Base-by-base conservation (phyloP, 2,797 vertebrate genomes). In the Phoeniculus purpureus region DNA sequence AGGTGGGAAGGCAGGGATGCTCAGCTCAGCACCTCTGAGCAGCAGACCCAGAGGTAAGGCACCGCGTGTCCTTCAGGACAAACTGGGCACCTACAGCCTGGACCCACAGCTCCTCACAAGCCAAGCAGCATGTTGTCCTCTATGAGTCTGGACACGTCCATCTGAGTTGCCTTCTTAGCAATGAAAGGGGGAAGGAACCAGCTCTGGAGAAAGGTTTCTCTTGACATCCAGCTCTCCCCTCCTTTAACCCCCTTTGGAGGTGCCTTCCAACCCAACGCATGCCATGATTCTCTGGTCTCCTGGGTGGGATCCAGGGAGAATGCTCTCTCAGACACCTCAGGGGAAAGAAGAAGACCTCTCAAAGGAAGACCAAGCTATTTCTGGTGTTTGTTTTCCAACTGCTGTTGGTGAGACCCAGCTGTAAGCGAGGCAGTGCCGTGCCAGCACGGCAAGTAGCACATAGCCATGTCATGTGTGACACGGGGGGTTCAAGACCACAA, bases 81-180 rank as follows among this genome's bases (percentile, higher is more conserved):
- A 14, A 2, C 59, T 7, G 26, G 51, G 47, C 4, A n/a, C n/a
- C 45, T 15, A 2, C 0, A 43, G 55, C 31, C 8, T 31, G 58
- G 21, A 77, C 12, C 31, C 60, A 18, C 48, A 6, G 45, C 32
- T 15, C 27, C 70, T 22, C 45, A 4, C 31, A 9, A 3, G 48
- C 34, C 0, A 2, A 59, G 47, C 7, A 45, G 37, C 0, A 23
- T 18, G 37, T 2, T 4, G 25, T 2, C 34, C 12, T 34, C 37
- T 37, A 37, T 37, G 37, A 37, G 8, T 12, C 62, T 27, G 20
- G 68, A 47, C n/a, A n/a, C 25, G 22, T 15, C 6, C 9, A 0
- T 29, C 31, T 1, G 31, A 60, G 64, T 40, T 47, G 66, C 25
- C 54, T 71, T 74, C 29, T 27, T 40, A 82, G 27, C 58, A 18